A percentile compares a stretch with the other conserved stretches of the same genome.
phyloP scores from a whole-genome alignment of 1,140 invertebrate genomes.

The Subanguina moxae region DNA sequence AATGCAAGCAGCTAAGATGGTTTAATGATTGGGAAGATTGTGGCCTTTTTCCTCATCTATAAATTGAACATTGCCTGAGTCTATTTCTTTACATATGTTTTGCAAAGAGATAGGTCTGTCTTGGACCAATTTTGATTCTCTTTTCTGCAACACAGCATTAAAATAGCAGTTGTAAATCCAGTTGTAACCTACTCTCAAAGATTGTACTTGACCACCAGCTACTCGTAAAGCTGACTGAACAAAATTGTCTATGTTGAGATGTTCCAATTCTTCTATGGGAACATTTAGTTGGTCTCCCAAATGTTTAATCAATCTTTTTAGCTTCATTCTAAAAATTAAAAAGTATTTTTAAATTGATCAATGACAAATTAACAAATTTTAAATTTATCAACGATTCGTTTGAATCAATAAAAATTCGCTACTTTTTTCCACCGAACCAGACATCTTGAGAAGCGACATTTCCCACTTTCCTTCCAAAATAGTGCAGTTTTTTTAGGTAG shows the following conservation, averaged over 20 bases:
- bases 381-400: no score
- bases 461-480: slow-evolving; percentile 55
- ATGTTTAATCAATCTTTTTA: slow-evolving; percentile 50
- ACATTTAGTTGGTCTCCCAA: slow-evolving; percentile 52
- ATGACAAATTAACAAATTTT: slow-evolving; percentile 15
- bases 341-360: not conserved
- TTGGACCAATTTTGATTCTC: no score
- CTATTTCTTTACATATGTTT: not conserved
- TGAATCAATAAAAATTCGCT: slow-evolving; percentile 13
- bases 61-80: not conserved
- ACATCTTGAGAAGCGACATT: slow-evolving; percentile 47
- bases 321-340: slow-evolving; percentile 45
- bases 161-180: no score
- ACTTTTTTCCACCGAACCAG: slow-evolving; percentile 58
- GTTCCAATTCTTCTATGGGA: slow-evolving; percentile 35
- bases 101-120: not conserved
- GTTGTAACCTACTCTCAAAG: not conserved
- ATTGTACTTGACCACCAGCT: not conserved
- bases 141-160: no score
- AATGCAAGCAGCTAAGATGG: no score
- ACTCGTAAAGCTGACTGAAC: not conserved
- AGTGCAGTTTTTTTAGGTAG: slow-evolving; percentile 52
- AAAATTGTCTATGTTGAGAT: slow-evolving; percentile 30
- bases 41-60: not conserved
- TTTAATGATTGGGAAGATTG: no score